These are phyloP conservation scores for Platycheirus albimanus DNA, from an alignment of 2,888 invertebrate species.

Conservation along the genomic window DNA sequence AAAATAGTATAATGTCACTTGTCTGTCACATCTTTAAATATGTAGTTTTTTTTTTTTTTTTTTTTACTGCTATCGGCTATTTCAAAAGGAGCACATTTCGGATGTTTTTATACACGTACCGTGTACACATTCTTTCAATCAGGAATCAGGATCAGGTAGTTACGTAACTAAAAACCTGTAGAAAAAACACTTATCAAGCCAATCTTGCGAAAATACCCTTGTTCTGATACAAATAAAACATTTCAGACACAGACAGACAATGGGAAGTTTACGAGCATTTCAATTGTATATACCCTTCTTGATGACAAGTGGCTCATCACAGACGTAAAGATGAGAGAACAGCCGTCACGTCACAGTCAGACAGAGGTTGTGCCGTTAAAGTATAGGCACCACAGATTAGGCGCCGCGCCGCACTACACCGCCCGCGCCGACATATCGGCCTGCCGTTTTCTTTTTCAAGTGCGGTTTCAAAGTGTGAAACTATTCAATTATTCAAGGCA, in stretches of 20 bases:
- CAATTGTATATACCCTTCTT: conserved; percentile 20
- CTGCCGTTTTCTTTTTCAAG: conserved; percentile 58
- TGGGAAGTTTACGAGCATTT: conserved; percentile 43
- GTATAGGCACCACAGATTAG: conserved; percentile 41
- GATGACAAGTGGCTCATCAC: conserved; percentile 59
- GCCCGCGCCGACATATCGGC: too few relatives aligned
- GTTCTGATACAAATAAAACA: conserved; percentile 47
- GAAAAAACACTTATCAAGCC: conserved; percentile 19
- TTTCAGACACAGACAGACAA: conserved; percentile 39
- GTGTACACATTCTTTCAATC: not conserved
- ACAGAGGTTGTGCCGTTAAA: conserved; percentile 44
- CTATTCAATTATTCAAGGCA: conserved; percentile 40
- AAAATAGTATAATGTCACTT: too few relatives aligned
- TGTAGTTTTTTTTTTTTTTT: too few relatives aligned
- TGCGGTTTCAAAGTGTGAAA: conserved; percentile 69
- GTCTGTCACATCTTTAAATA: too few relatives aligned
- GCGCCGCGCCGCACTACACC: not conserved
- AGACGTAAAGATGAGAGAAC: conserved; percentile 65
- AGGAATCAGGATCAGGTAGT: conserved; percentile 16
- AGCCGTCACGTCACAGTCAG: conserved; percentile 45
- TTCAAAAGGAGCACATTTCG: too few relatives aligned
- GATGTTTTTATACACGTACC: too few relatives aligned
- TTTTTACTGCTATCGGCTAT: too few relatives aligned
- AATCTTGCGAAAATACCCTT: conserved; percentile 47
- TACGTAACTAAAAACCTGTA: conserved; percentile 16